Conservation (phyloP, 1,140 invertebrate genomes). For the Harlomillsia oculata region DNA sequence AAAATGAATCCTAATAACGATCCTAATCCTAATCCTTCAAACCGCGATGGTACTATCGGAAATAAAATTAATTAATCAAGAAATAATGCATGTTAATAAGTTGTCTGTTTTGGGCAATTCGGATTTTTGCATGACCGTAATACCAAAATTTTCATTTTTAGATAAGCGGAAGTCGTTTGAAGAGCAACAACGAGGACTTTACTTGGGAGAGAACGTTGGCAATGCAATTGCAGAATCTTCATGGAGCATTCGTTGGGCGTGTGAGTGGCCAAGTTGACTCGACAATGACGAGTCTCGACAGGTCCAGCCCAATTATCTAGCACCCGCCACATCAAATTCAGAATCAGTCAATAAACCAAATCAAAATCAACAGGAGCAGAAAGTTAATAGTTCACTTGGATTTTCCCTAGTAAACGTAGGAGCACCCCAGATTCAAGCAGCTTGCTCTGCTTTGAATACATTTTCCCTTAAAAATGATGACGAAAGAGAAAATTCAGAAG, state of each 20-base stretch:
- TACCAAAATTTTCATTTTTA: conserved; percentile 1
- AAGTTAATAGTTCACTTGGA: background rate
- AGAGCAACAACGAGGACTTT: conserved; percentile 35
- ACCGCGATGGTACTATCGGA: no score
- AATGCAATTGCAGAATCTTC: conserved; percentile 26
- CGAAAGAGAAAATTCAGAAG: no score
- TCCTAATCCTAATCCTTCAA: no score
- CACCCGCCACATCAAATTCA: conserved; percentile 18
- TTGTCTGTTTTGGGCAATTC: background rate
- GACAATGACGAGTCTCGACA: no score
- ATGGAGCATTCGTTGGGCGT: conserved; percentile 61
- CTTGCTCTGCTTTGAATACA: no score
- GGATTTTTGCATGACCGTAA: no score
- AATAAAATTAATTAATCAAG: no score
- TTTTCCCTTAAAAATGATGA: no score
- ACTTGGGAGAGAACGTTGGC: conserved; percentile 28
- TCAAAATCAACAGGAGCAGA: background rate
- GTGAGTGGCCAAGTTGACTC: conserved; percentile 73
- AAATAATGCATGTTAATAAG: background rate
- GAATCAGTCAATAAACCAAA: background rate
- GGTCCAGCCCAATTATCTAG: conserved; percentile 31
- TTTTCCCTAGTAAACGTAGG: no score
- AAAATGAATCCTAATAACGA: no score
- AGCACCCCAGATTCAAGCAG: no score
- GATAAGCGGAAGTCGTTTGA: conserved; percentile 30